Percentiles rank a stretch among this genome's conserved stretches.
These are phyloP conservation scores for Furcifer pardalis DNA, from an alignment of 2,797 vertebrate genomes.

Conservation along the genomic window DNA sequence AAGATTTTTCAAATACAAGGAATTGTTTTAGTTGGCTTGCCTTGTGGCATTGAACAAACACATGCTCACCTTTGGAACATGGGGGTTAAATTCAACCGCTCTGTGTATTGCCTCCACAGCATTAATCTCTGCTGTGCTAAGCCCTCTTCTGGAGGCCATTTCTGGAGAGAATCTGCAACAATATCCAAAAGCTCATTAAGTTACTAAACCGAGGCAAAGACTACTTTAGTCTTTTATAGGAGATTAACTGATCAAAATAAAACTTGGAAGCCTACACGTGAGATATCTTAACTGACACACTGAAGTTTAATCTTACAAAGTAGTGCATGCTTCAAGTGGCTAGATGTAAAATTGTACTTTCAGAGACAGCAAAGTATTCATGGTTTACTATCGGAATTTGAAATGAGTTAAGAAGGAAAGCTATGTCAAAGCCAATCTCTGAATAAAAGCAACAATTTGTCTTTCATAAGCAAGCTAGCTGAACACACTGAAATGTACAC, in stretches of 20 bases:
- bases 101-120: conserved; percentile 99
- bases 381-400: not conserved
- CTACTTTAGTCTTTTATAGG: conserved; percentile 13
- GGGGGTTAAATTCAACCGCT: conserved; percentile 99
- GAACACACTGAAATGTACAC: not conserved
- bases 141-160: conserved; percentile 93
- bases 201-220: conserved; percentile 33
- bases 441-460: not conserved
- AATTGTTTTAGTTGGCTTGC: not conserved
- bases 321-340: not conserved
- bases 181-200: conserved; percentile 51
- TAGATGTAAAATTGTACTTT: not conserved
- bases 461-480: not conserved
- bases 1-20: not conserved
- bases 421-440: not conserved
- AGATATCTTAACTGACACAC: not conserved
- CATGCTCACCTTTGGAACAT: conserved; percentile 94
- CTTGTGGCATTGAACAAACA: not conserved
- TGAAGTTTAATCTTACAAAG: not conserved
- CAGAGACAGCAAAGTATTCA: not conserved
- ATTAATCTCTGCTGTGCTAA: conserved; percentile 98
- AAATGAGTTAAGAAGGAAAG: not conserved
- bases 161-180: conserved; percentile 93
- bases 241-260: not conserved
- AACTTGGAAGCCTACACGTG: not conserved